Evolutionary conservation across 2,797 vertebrate genomes (phyloP).

Genomic region (Sciurus carolinensis): DNA sequence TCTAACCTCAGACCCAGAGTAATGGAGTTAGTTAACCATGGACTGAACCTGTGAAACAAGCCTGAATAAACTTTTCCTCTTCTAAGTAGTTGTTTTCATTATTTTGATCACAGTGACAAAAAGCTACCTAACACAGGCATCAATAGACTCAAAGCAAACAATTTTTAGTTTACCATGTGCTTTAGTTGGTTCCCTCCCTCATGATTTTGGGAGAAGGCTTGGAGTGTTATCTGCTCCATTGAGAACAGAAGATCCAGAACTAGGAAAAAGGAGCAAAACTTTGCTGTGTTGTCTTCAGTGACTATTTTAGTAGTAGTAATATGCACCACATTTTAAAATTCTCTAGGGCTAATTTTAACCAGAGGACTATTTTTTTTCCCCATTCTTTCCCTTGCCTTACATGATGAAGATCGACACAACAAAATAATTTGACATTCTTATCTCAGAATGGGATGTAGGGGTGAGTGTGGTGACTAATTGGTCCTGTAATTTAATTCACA

Average conservation of each 20-base stretch:
- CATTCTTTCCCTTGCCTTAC: background rate
- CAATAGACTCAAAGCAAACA: background rate
- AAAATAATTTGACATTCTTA: background rate
- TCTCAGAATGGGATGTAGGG: conserved; percentile 13
- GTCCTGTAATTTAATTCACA: conserved; percentile 3
- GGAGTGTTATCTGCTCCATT: background rate
- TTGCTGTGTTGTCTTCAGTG: background rate
- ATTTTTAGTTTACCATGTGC: background rate
- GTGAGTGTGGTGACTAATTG: background rate
- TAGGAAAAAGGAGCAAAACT: background rate
- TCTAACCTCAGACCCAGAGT: too few relatives aligned
- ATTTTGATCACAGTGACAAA: too few relatives aligned
- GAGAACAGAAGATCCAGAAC: background rate
- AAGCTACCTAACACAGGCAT: background rate
- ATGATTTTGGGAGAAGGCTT: background rate
- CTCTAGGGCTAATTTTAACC: conserved; percentile 22
- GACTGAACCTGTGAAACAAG: too few relatives aligned
- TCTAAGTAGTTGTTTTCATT: too few relatives aligned
- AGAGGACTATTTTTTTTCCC: background rate
- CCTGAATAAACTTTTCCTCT: too few relatives aligned
- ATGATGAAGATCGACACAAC: background rate
- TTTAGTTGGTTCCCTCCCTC: background rate
- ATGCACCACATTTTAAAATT: background rate
- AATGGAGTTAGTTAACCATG: too few relatives aligned
- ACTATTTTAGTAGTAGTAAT: background rate